Base-by-base conservation (phyloP, 2,888 invertebrate species). In the Polydrusus pterygomalis region DNA sequence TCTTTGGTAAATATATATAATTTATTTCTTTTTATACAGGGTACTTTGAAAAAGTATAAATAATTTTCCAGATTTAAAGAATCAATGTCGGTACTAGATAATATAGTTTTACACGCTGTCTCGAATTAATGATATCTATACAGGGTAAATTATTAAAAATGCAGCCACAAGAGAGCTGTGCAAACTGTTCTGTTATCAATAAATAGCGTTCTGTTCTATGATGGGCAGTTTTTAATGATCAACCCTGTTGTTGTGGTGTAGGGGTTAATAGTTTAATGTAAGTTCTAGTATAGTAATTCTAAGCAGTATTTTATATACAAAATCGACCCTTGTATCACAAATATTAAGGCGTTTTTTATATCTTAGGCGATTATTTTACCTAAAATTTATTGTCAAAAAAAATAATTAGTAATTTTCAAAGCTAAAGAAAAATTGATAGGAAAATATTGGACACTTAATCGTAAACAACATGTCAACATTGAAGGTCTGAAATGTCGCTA, bases 251-350 rank as follows among this genome's bases (percentile, higher is more conserved):
- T 25, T 3, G 25, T 25, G 25, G 25, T 25, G 5, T 25, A 34
- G 2, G 1, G 2, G 8, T 34, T 54, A 54, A 25, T 54, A 25
- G 11, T 54, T 51, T 11, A 54, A 54, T 5, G 20, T 20, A 51
- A 49, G 15, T 17, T 18, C n/a, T 13, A 20, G 30, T 3, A 51
- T 25, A 54, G 25, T 25, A 58, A 17, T 10, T 60, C 58, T 60
- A 60, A 38, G 58, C 38, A 17, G 49, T 49, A 18, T 17, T 65
- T 30, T 63, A 40, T 65, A 6, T 65, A 65, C 47, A 65, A 51
- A 65, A 65, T 65, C 65, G 49, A 65, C 49, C 65, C 38, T 34
- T 34, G 15, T 65, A 65, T 65, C 65, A 65, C 65, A 65, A 49
- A 49, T 49, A 51, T 65, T 65, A 65, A 65, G 65, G 65, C 65